phyloP scores from a whole-genome alignment of 2,797 vertebrate genomes.

The Anguilla marmorata region DNA sequence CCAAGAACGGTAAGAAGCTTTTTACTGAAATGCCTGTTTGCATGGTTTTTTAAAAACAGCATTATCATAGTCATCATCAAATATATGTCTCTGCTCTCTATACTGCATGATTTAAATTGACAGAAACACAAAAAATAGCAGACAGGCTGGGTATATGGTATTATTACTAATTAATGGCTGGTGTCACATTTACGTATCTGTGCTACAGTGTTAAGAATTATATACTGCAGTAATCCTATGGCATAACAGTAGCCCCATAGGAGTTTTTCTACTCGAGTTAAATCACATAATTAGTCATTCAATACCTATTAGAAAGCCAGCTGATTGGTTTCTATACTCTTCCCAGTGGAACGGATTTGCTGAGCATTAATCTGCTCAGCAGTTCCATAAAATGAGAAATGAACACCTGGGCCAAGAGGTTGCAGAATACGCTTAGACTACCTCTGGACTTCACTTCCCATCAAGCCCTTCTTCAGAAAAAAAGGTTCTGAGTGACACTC shows the following conservation, averaged over 20 bases:
- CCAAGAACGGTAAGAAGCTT: background rate
- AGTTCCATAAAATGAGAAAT: background rate
- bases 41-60: background rate
- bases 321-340: background rate
- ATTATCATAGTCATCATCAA: background rate
- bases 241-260: background rate
- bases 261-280: background rate
- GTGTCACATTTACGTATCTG: conserved; percentile 3
- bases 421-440: background rate
- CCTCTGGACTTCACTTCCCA: conserved; percentile 12
- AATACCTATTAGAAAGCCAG: background rate
- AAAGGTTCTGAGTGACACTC: conserved; percentile 46
- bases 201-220: conserved; percentile 2
- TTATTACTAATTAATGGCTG: conserved; percentile 14
- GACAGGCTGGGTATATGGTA: conserved; percentile 19
- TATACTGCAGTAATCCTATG: background rate
- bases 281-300: conserved; percentile 15
- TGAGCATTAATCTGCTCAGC: background rate
- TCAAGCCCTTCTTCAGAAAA: conserved; percentile 37
- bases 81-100: conserved; percentile 1
- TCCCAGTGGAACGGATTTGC: background rate
- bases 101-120: background rate
- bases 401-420: background rate
- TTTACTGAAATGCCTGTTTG: background rate
- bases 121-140: conserved; percentile 13